phyloP scores from a whole-genome alignment of 2,113 vertebrate genomes.

The Labeo catla region DNA sequence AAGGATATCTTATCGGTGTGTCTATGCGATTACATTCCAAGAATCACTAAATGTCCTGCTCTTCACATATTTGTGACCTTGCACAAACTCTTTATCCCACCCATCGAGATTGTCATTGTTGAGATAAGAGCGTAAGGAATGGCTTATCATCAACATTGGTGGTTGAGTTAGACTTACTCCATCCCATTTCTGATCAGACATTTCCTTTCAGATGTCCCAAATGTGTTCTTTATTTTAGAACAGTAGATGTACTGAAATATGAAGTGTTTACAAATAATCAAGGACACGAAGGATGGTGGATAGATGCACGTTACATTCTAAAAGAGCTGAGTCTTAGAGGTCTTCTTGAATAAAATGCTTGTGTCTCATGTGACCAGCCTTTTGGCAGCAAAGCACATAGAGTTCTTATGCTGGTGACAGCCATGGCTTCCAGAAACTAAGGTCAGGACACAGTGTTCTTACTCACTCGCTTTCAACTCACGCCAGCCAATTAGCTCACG shows the following conservation, averaged over 20 bases:
- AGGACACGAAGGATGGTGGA: not conserved
- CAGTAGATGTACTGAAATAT: not conserved
- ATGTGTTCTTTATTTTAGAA: slow-evolving; percentile 4
- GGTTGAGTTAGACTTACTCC: not conserved
- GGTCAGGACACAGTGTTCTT: slow-evolving; percentile 63
- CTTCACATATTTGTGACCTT: slow-evolving; percentile 13
- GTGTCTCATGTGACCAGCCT: slow-evolving; percentile 22
- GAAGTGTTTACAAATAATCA: slow-evolving; percentile 9
- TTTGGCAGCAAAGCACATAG: slow-evolving; percentile 20
- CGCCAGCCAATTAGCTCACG: slow-evolving; percentile 53
- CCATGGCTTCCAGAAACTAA: slow-evolving; percentile 45
- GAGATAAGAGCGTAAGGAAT: not conserved
- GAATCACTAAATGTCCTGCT: slow-evolving; percentile 33
- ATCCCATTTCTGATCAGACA: not conserved
- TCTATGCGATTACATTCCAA: slow-evolving; percentile 36
- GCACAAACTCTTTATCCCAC: slow-evolving; percentile 32
- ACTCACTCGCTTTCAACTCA: slow-evolving; percentile 47
- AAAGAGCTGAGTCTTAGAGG: not conserved
- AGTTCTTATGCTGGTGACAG: slow-evolving; percentile 44
- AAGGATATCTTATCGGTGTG: slow-evolving; percentile 53
- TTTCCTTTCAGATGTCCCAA: not conserved
- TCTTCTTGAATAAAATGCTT: slow-evolving; percentile 8
- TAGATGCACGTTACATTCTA: not conserved
- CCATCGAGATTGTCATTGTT: slow-evolving; percentile 6
- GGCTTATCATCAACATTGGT: not conserved